Evolutionary conservation across 2,888 invertebrate genomes (phyloP).

Genomic region (Orgyia antiqua): DNA sequence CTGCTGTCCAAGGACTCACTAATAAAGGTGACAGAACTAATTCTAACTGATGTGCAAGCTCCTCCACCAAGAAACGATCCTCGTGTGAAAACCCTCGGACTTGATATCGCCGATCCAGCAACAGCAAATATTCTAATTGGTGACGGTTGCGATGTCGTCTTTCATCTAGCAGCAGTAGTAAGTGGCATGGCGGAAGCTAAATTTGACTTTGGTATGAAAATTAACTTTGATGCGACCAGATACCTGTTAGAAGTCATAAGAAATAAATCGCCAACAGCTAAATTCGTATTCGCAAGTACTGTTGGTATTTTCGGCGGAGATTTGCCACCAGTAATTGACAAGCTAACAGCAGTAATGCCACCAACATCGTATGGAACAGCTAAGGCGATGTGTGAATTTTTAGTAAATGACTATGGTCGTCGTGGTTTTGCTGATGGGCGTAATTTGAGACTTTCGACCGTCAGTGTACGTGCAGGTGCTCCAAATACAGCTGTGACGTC

Average conservation of each 20-base stretch:
- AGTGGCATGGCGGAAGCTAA: conserved; percentile 61
- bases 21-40: conserved; percentile 29
- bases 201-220: conserved; percentile 54
- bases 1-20: conserved; percentile 31
- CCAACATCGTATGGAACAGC: conserved; percentile 59
- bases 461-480: conserved; percentile 54
- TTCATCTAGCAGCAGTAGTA: conserved; percentile 63
- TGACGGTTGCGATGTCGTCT: conserved; percentile 37
- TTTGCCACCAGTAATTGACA: conserved; percentile 39
- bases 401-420: conserved; percentile 58
- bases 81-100: conserved; percentile 31
- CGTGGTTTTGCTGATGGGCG: conserved; percentile 54
- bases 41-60: conserved; percentile 32
- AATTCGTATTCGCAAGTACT: conserved; percentile 55
- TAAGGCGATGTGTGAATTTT: conserved; percentile 59
- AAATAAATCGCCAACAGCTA: conserved; percentile 29
- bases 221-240: conserved; percentile 59
- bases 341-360: conserved; percentile 48
- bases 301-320: conserved; percentile 54
- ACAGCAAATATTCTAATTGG: conserved; percentile 38
- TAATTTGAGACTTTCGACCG: conserved; percentile 54
- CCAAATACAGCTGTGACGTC: conserved; percentile 64
- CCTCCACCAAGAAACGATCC: conserved; percentile 24
- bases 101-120: conserved; percentile 22
- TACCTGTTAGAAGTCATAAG: conserved; percentile 49